Conservation (phyloP, 2,113 vertebrate species). For the Tachysurus fulvidraco region DNA sequence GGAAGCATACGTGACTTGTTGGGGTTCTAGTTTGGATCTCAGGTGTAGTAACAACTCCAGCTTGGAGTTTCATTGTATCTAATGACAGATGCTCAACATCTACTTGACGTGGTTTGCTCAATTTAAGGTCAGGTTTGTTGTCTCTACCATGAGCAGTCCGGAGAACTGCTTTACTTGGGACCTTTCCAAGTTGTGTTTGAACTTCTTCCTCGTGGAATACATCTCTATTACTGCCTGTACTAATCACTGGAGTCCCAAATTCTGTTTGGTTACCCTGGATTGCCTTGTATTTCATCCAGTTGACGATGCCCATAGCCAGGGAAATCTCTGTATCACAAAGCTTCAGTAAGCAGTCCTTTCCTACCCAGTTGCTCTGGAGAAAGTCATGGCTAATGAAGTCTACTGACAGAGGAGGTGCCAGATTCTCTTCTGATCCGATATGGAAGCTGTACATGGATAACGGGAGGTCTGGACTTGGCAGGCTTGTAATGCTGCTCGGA, state of each 20-base stretch:
- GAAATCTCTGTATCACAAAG: conserved; percentile 84
- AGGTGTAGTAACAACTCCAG: conserved; percentile 33
- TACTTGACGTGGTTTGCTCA: not conserved
- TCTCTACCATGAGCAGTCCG: not conserved
- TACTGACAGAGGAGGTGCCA: conserved; percentile 73
- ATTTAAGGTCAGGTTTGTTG: conserved; percentile 8
- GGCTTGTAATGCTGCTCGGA: conserved; percentile 73
- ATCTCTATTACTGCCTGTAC: not conserved
- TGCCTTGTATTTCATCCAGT: conserved; percentile 76
- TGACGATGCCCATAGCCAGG: conserved; percentile 83
- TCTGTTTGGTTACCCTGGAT: conserved; percentile 24
- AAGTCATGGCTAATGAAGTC: conserved; percentile 78
- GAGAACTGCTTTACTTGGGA: not conserved
- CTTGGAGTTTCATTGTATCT: conserved; percentile 8
- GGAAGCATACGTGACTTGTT: conserved; percentile 43
- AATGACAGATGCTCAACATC: not conserved
- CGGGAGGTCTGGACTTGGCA: conserved; percentile 71
- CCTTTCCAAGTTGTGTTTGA: conserved; percentile 22
- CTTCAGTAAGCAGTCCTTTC: conserved; percentile 84
- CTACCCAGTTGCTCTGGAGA: conserved; percentile 82
- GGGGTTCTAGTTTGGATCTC: conserved; percentile 46
- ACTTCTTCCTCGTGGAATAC: conserved; percentile 6
- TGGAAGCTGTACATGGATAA: conserved; percentile 85
- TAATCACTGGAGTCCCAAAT: not conserved
- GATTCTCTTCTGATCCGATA: conserved; percentile 81